Evolutionary conservation across 2,888 invertebrate genomes (phyloP), one percentile per base, ranked within the genome.

Genomic region (Hecatera dysodea): DNA sequence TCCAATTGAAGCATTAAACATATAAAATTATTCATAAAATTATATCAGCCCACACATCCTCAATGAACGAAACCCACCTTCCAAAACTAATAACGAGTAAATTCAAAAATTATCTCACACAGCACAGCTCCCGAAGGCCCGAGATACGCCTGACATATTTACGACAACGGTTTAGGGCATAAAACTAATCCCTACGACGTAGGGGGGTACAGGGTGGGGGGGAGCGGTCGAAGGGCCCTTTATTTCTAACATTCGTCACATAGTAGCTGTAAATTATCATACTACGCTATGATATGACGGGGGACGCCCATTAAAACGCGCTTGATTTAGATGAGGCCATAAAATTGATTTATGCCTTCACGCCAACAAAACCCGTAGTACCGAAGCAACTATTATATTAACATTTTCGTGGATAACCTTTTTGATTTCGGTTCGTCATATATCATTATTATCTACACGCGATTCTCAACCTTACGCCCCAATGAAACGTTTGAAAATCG

Each of bases 181-280:
- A 94, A 94, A 94, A 94, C 95, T 95, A 95, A 95, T 95, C 95
- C 95, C 91, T 90, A 84, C 87, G 89, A 84, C 88, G 87, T 81
- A 87, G 86, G 86, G 88, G 82, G 88, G 36, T 81, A 70, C 70
- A 78, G 73, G 78, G 76, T 78, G 81, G 80, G 11, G 79, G 78
- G 83, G 83, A 84, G 85, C 88, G 86, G 87, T 86, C 88, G 89
- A 89, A 89, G 91, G 92, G 93, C 92, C 94, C 94, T 95, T 95
- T 95, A 95, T 96, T 96, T 96, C 96, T 95, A 95, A 95, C 96
- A 96, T 96, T 96, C 96, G 96, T 96, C 96, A 96, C 96, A 96
- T 96, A 96, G 94, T 94, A 93, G 93, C 93, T 93, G 93, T 96
- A 96, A 96, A 96, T 96, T 96, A 96, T 96, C 96, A 96, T 96